Base-by-base conservation (phyloP, 2,797 vertebrate genomes). In the Columba guinea region DNA sequence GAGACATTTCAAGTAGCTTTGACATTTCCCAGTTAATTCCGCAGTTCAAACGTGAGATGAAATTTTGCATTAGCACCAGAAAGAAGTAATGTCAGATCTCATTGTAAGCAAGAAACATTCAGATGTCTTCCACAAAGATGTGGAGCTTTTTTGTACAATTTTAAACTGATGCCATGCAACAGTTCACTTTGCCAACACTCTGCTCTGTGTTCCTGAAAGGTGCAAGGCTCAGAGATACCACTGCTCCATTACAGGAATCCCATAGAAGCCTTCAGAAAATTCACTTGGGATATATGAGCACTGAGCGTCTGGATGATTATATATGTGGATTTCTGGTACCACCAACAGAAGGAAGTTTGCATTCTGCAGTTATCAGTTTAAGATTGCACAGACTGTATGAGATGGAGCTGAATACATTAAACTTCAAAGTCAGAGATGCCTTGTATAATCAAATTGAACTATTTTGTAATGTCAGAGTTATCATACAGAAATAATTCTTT, bases 1-100 rank as follows among this genome's bases (percentile, higher is more conserved):
- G 32, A 87, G 60, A 69, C 51, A 48, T 73, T 92, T 90, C 51
- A 86, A 92, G 51, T 24, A 83, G 74, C 37, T 92, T 67, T 94
- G 65, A 76, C 26, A 81, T 88, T 88, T 91, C 48, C n/a, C 22
- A 48, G 34, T 26, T 78, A 91, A 91, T 90, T 85, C 62, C 75
- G 17, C 34, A 53, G 76, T 68, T 90, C 44, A 84, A 83, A 91
- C 2, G 2, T 28, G 23, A 81, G 46, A 83, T 30, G 21, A 77
- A 89, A 83, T 64, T 84, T 71, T 51, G 15, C 32, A 74, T 68
- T 68, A 90, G 64, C 32, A 48, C 16, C 41, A 81, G 23, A 52
- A 85, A 46, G 26, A 37, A 64, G 17, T 41, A 6, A n/a, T 74
- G 53, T 55, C 53, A 77, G 68, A 88, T 17, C 48, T 71, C 34